Evolutionary conservation across 1,140 invertebrate species (phyloP).

Genomic region (Drosophila pectinifera): DNA sequence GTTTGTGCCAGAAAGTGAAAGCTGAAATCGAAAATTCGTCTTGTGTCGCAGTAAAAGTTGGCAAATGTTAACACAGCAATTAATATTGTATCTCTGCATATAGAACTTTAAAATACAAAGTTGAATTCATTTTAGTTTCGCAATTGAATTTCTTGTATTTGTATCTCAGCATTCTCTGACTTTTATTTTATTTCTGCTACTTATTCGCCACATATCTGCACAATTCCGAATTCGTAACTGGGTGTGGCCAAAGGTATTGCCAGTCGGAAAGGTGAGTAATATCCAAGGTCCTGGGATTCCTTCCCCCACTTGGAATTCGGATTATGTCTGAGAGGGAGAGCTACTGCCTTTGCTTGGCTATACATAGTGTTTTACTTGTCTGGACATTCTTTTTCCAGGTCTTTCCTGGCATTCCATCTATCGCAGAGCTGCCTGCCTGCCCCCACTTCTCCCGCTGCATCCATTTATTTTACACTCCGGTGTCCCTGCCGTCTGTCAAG

Average conservation of each 20-base stretch:
- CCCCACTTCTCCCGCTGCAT: constrained; percentile 17
- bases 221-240: neutral
- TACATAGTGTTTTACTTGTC: constrained; percentile 27
- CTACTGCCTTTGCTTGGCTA: constrained; percentile 4
- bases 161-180: neutral
- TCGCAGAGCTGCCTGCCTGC: constrained; percentile 40
- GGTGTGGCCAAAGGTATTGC: constrained; percentile 1
- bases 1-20: neutral
- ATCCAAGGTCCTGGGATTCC: constrained; percentile 2
- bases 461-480: constrained; percentile 55
- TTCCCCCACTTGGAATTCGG: neutral
- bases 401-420: constrained; percentile 30
- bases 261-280: constrained; percentile 1
- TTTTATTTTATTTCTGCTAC: neutral
- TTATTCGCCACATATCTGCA: neutral
- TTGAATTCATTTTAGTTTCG: too few species aligned
- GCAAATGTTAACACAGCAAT: neutral
- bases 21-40: constrained; percentile 5
- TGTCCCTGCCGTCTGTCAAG: constrained; percentile 67
- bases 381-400: constrained; percentile 25
- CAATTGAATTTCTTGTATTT: neutral
- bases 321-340: neutral
- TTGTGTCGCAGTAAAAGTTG: constrained; percentile 3
- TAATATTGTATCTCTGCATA: constrained; percentile 1
- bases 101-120: neutral